Percentiles rank a stretch among this genome's conserved stretches.
Evolutionary conservation across 2,888 invertebrate genomes (phyloP).

Genomic region (Macaria liturata): DNA sequence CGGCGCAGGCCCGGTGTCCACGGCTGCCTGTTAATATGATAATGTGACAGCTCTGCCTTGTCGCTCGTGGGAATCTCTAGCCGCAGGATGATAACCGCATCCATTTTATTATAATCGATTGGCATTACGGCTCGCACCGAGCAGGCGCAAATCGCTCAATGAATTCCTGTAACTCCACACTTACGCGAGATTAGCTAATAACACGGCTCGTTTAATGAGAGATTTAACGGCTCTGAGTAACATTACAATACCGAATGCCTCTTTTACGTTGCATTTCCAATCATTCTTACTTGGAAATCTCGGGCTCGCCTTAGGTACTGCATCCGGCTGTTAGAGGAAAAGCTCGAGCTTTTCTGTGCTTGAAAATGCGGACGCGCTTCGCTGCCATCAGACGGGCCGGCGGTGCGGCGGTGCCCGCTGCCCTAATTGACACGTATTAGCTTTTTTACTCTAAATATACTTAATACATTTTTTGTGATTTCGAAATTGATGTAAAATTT

Average conservation of each 20-base stretch:
- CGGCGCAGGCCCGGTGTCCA: slow-evolving; percentile 41
- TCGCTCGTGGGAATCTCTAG: slow-evolving; percentile 51
- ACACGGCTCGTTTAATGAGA: slow-evolving; percentile 40
- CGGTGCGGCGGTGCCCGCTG: slow-evolving; percentile 4
- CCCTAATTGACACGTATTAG: slow-evolving; percentile 23
- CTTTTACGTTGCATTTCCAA: slow-evolving; percentile 39
- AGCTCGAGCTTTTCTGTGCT: slow-evolving; percentile 46
- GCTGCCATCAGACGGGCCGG: background rate
- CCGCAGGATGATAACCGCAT: slow-evolving; percentile 43
- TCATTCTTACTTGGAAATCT: slow-evolving; percentile 44
- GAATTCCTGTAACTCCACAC: slow-evolving; percentile 23
- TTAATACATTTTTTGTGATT: slow-evolving; percentile 11
- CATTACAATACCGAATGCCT: slow-evolving; percentile 38
- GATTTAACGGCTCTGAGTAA: slow-evolving; percentile 50
- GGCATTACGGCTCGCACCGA: slow-evolving; percentile 35
- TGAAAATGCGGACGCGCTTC: slow-evolving; percentile 31
- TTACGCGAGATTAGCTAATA: slow-evolving; percentile 43
- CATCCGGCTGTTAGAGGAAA: slow-evolving; percentile 57
- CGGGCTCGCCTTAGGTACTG: slow-evolving; percentile 43
- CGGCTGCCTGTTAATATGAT: slow-evolving; percentile 55
- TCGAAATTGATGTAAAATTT: slow-evolving; percentile 5
- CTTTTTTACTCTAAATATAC: background rate
- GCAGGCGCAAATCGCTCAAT: slow-evolving; percentile 33
- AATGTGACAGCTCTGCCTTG: slow-evolving; percentile 53
- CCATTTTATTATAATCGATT: slow-evolving; percentile 48